phyloP scores from a whole-genome alignment of 92 coral and sea anemone genomes.

The Zoanthus solanderi region DNA sequence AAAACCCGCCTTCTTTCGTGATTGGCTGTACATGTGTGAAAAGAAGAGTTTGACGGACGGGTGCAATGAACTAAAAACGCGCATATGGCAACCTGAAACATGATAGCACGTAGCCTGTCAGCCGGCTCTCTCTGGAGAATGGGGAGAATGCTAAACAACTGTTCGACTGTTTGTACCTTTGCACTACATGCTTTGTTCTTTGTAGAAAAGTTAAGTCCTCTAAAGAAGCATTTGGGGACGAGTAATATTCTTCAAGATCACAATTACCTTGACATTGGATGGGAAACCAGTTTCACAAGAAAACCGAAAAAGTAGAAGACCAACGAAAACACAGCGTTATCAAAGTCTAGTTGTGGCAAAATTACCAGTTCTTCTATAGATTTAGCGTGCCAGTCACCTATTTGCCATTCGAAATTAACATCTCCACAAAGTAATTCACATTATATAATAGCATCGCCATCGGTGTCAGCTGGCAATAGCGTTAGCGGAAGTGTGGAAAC shows the following conservation, averaged over 20 bases:
- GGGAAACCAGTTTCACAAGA: conserved; percentile 15
- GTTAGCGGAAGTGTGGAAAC: neutral
- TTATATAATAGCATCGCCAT: neutral
- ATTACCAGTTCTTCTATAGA: neutral
- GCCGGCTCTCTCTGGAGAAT: too few species aligned
- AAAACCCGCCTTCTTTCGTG: neutral
- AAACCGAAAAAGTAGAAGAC: conserved; percentile 35
- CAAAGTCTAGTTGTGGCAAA: neutral
- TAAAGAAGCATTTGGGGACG: conserved; percentile 23
- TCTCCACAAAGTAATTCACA: neutral
- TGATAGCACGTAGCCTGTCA: neutral
- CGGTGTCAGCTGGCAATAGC: too few species aligned
- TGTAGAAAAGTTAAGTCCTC: conserved; percentile 13
- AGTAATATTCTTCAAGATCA: conserved; percentile 25
- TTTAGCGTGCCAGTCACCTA: neutral
- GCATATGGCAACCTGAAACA: neutral
- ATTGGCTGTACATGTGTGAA: conserved; percentile 6
- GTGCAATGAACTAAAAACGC: neutral
- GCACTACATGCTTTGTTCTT: neutral
- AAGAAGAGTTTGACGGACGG: neutral
- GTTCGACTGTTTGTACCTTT: too few species aligned
- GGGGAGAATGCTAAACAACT: too few species aligned
- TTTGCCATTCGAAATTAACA: neutral
- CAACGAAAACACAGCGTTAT: neutral
- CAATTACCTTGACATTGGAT: conserved; percentile 30